These are phyloP conservation scores for Eucera pruinosa DNA, from an alignment of 2,888 invertebrate species.

Conservation along the genomic window DNA sequence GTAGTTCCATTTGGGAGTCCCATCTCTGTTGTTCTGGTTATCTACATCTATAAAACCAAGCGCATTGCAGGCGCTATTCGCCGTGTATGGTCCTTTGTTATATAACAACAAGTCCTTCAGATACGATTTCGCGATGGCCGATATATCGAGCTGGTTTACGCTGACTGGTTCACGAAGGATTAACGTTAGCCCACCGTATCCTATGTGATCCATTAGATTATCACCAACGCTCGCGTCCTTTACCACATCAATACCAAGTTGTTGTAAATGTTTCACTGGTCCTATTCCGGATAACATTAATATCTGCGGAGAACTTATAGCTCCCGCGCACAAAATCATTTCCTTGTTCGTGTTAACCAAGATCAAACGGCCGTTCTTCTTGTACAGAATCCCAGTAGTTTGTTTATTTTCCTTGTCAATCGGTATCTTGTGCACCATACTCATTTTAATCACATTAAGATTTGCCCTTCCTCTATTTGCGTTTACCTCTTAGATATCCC, in stretches of 20 bases:
- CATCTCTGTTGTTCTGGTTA: slow-evolving; percentile 93
- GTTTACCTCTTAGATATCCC: slow-evolving; percentile 92
- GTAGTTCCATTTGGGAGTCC: slow-evolving; percentile 97
- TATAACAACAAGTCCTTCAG: slow-evolving; percentile 93
- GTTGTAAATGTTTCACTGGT: slow-evolving; percentile 89
- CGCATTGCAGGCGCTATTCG: slow-evolving; percentile 94
- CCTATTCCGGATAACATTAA: slow-evolving; percentile 97
- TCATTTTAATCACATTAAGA: slow-evolving; percentile 92
- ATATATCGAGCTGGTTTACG: slow-evolving; percentile 91
- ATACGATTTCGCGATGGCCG: slow-evolving; percentile 92
- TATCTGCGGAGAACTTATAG: slow-evolving; percentile 95
- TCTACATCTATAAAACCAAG: slow-evolving; percentile 95
- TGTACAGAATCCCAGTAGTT: slow-evolving; percentile 92
- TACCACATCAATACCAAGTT: slow-evolving; percentile 90
- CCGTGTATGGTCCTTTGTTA: slow-evolving; percentile 94
- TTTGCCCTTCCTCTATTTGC: slow-evolving; percentile 92
- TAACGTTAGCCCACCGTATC: slow-evolving; percentile 93
- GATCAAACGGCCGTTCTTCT: slow-evolving; percentile 88
- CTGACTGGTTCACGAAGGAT: slow-evolving; percentile 92
- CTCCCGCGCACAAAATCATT: slow-evolving; percentile 94
- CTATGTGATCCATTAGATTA: slow-evolving; percentile 96
- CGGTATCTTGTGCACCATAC: slow-evolving; percentile 91
- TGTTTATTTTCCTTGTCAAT: slow-evolving; percentile 90
- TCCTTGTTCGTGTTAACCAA: slow-evolving; percentile 90
- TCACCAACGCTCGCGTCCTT: slow-evolving; percentile 93